Evolutionary conservation across 2,113 vertebrate genomes (phyloP), one percentile per base, ranked within the genome.

Genomic region (Poicephalus gulielmi): DNA sequence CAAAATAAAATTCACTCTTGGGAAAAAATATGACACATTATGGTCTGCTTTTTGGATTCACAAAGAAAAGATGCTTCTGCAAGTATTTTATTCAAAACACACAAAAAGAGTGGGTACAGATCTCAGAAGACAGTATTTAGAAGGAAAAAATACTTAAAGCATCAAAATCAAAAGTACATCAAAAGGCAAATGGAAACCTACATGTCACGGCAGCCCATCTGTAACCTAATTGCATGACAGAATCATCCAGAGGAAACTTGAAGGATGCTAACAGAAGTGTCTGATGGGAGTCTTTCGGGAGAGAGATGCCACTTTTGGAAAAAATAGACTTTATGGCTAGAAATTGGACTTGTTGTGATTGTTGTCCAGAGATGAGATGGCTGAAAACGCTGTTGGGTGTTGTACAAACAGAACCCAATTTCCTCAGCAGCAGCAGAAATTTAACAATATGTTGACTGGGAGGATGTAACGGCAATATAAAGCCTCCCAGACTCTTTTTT

Each of bases 271-370:
- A 91, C 86, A 82, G 67, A 94, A 94, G 50, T 86, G 62, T 82
- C 88, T 88, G 77, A 90, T 90, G 71, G 69, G 83, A 89, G 62
- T 95, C 93, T 98, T 96, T 75, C 80, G 91, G 95, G 97, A 97
- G 80, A 97, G 28, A 64, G 86, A 92, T 92, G 81, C 33, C 46
- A 94, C 30, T 87, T 87, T 77, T 88, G 90, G 82, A 86, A 96
- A 97, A 97, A 96, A 92, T 18, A 91, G 94, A 53, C 86, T 97
- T 95, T 96, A 76, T 90, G 93, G 64, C 23, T 95, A 93, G 55
- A 97, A 96, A 96, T 93, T 92, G 67, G 82, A 90, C 74, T 95
- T 25, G 20, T 46, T 96, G 30, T 88, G 90, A 95, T 97, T 95
- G 52, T 53, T 94, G 64, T 92, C 83, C 88, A 86, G 96, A 95